Percentiles rank a stretch among this genome's conserved stretches.
These are phyloP conservation scores for Dendrolimus punctatus DNA, from an alignment of 1,140 invertebrate genomes.

Conservation along the genomic window DNA sequence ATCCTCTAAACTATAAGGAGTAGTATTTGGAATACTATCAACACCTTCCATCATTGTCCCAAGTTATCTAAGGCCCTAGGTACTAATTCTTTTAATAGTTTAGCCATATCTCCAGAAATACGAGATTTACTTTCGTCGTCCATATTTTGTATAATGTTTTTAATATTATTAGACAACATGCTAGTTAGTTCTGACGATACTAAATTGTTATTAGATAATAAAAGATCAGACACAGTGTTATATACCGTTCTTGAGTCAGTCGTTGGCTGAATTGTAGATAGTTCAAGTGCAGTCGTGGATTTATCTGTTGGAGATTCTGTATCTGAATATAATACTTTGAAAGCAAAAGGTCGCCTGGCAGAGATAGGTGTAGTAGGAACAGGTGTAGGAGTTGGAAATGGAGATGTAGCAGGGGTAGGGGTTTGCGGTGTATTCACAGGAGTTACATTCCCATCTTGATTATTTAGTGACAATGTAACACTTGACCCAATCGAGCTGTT, in stretches of 20 bases:
- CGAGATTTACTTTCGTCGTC: slow-evolving; percentile 54
- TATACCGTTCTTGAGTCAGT: slow-evolving; percentile 65
- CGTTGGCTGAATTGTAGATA: slow-evolving; percentile 41
- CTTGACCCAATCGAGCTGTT: slow-evolving; percentile 54
- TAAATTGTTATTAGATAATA: slow-evolving; percentile 62
- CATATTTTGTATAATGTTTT: slow-evolving; percentile 59
- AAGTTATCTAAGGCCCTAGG: slow-evolving; percentile 46
- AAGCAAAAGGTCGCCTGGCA: slow-evolving; percentile 65
- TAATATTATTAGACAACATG: slow-evolving; percentile 67
- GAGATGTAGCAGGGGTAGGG: slow-evolving; percentile 25
- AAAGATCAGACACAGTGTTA: slow-evolving; percentile 65
- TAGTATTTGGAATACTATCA: slow-evolving; percentile 44
- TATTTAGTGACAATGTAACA: slow-evolving; percentile 52
- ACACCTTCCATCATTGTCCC: slow-evolving; percentile 33
- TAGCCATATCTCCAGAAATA: slow-evolving; percentile 58
- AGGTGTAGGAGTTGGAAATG: slow-evolving; percentile 35
- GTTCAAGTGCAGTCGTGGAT: slow-evolving; percentile 46
- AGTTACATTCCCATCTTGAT: slow-evolving; percentile 30
- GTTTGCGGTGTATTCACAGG: slow-evolving; percentile 42
- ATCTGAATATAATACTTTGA: slow-evolving; percentile 65
- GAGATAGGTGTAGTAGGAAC: slow-evolving; percentile 52
- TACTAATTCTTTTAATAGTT: slow-evolving; percentile 51
- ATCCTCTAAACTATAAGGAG: slow-evolving; percentile 63
- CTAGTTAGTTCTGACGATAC: slow-evolving; percentile 66
- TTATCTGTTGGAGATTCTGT: slow-evolving; percentile 54